A percentile compares a stretch with the other conserved stretches of the same genome.
Evolutionary conservation across 2,797 vertebrate species (phyloP).

Genomic region (Malacoctenus gilli): DNA sequence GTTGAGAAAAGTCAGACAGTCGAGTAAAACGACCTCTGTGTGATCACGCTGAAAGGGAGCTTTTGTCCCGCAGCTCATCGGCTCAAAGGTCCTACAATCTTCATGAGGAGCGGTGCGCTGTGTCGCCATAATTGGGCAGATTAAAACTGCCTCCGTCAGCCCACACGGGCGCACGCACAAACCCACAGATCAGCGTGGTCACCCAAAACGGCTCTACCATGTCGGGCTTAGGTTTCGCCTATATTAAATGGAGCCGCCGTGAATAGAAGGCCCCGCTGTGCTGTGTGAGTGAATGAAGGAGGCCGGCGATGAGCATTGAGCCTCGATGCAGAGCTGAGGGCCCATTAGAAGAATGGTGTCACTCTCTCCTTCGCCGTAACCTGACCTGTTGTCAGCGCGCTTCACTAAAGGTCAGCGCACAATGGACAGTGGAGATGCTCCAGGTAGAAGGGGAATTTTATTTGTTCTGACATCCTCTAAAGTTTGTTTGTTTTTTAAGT

Average conservation of each 20-base stretch:
- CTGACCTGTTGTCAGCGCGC: slow-evolving; percentile 59
- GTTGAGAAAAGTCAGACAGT: not conserved
- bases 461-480: slow-evolving; percentile 29
- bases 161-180: slow-evolving; percentile 27
- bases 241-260: slow-evolving; percentile 80
- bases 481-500: too few species aligned
- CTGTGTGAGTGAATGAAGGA: slow-evolving; percentile 75
- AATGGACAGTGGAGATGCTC: slow-evolving; percentile 54
- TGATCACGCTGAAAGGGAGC: slow-evolving; percentile 7
- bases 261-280: slow-evolving; percentile 72
- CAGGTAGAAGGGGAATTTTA: slow-evolving; percentile 23
- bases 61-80: slow-evolving; percentile 18
- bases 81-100: slow-evolving; percentile 14
- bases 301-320: slow-evolving; percentile 70
- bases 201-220: slow-evolving; percentile 73
- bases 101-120: slow-evolving; percentile 20
- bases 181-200: slow-evolving; percentile 65
- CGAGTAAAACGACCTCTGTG: not conserved
- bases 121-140: slow-evolving; percentile 35
- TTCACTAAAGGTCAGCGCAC: slow-evolving; percentile 73
- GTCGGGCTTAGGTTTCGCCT: slow-evolving; percentile 79
- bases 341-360: slow-evolving; percentile 77
- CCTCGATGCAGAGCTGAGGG: slow-evolving; percentile 68
- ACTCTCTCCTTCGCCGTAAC: slow-evolving; percentile 79
- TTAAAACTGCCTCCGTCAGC: slow-evolving; percentile 47